Base-by-base conservation (phyloP, 2,797 vertebrate species). In the Lacerta viridis region DNA sequence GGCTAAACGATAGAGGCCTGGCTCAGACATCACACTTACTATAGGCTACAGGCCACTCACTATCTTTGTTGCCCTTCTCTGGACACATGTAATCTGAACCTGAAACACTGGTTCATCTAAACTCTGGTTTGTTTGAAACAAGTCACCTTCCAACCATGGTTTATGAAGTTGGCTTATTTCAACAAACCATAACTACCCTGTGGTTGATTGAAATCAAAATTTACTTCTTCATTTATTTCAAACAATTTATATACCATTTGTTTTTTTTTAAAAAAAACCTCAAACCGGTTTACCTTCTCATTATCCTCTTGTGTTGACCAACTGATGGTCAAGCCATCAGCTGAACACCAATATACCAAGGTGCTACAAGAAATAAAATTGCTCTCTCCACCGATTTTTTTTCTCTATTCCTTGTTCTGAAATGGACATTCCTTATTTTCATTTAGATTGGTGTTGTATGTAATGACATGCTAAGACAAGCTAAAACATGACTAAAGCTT, bases 331-430 rank as follows among this genome's bases (percentile, higher is more conserved):
- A 61, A 77, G 66, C 66, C n/a, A 39, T 68, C 13, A 7, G 1
- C 50, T 9, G 13, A 74, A 68, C 10, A n/a, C 13, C 17, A 46
- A 85, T 90, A 77, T 80, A 25, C 0, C n/a, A 10, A 55, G 50
- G 75, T 23, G 50, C 50, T 55, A 55, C 50, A 55, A 55, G 50
- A 87, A 85, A 84, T 90, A 66, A 91, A 92, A 1, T 29, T 20
- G 15, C n/a, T 29, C 25, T 61, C 20, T 17, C 36, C 17, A 88
- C 15, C 18, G 18, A 39, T 10, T 83, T 71, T 36, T 8, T 36
- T 8, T 69, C 6, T 23, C 50, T 69, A 13, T 50, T 87, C 91
- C 27, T 43, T 83, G 80, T 43, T 72, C 23, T n/a, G 66, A 87
- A 72, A 11, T 29, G 81, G 80, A 23, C 39, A 50, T 55, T 90